Conservation (phyloP, 2,888 invertebrate species). For the Xanthostigma xanthostigma region DNA sequence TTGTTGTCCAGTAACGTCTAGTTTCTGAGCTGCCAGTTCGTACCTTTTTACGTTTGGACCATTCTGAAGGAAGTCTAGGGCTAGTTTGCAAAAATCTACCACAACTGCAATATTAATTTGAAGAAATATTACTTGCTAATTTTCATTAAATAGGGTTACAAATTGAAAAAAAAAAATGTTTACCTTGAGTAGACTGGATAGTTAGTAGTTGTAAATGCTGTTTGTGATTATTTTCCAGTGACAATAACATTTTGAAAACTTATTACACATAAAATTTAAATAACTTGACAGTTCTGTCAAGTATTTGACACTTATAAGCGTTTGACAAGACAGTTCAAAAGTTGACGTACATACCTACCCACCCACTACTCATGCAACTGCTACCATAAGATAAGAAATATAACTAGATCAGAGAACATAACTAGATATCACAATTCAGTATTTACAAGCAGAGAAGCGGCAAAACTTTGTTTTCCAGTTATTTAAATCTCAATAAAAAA, state of each 20-base stretch:
- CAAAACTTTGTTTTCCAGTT: no score
- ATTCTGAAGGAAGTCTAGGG: constrained; percentile 48
- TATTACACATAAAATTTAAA: no score
- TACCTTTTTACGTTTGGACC: constrained; percentile 48
- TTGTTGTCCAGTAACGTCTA: constrained; percentile 34
- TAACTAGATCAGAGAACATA: no score
- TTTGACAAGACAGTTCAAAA: no score
- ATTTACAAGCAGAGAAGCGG: no score
- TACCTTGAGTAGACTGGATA: constrained; percentile 36
- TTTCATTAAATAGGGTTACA: neutral
- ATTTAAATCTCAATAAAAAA: no score
- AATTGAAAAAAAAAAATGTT: constrained; percentile 4
- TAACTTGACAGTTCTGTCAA: no score
- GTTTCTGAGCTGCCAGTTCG: constrained; percentile 45
- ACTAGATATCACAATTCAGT: no score
- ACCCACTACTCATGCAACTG: no score
- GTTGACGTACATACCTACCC: no score
- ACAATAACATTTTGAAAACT: constrained; percentile 25
- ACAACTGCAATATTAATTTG: constrained; percentile 35
- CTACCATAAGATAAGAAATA: no score
- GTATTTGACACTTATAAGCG: no score
- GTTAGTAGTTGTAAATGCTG: constrained; percentile 37
- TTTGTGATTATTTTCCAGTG: constrained; percentile 37
- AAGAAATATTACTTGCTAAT: constrained; percentile 3
- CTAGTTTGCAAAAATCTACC: constrained; percentile 54